A percentile compares a stretch with the other conserved stretches of the same genome.
Evolutionary conservation across 2,797 vertebrate species (phyloP).

Genomic region (Eidolon dupreanum): DNA sequence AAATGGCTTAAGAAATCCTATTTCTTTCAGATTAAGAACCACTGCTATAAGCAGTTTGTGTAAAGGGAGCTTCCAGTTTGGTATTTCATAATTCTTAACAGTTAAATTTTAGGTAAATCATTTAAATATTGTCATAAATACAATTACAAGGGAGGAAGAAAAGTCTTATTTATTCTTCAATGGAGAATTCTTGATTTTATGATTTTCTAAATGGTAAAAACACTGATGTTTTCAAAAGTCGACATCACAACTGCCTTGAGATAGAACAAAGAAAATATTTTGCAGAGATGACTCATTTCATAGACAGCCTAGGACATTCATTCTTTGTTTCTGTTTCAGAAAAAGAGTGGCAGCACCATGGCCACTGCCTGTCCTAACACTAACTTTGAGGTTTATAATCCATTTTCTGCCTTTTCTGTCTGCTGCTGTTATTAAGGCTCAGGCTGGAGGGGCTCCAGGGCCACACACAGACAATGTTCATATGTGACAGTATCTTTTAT

Average conservation of each 20-base stretch:
- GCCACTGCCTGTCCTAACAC: not conserved
- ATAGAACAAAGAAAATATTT: not conserved
- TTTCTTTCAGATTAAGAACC: not conserved
- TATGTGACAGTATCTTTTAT: conserved; percentile 51
- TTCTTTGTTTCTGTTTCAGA: conserved; percentile 34
- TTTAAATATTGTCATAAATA: not conserved
- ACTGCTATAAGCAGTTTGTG: not conserved
- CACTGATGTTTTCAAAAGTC: conserved; percentile 6
- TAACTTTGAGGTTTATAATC: conserved; percentile 54
- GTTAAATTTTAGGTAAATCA: not conserved
- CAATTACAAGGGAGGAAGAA: not conserved
- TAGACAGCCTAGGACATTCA: not conserved
- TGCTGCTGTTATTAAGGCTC: conserved; percentile 33
- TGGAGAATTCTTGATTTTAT: not conserved
- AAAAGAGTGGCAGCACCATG: not conserved
- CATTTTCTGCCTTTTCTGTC: conserved; percentile 52
- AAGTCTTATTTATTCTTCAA: not conserved
- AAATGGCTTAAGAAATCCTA: not conserved
- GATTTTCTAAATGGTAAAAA: not conserved
- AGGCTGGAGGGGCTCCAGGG: conserved; percentile 78
- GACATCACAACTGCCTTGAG: not conserved
- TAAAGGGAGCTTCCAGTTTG: not conserved
- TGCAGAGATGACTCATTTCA: conserved; percentile 34
- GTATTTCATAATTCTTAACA: not conserved
- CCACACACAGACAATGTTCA: conserved; percentile 70